phyloP scores from a whole-genome alignment of 2,888 invertebrate species.

The Sarcophaga carnaria region DNA sequence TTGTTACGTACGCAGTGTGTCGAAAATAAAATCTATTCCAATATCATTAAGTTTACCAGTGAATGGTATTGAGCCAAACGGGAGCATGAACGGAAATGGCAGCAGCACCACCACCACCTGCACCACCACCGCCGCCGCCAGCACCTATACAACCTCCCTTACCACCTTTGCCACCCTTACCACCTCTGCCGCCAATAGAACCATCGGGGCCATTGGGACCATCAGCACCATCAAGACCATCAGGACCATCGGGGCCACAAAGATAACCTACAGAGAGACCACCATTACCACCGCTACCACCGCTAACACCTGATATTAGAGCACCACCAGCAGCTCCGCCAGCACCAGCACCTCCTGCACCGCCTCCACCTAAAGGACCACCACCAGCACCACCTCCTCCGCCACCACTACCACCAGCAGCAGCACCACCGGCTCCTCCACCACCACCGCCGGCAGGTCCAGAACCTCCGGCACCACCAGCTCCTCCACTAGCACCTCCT shows the following conservation, averaged over 20 bases:
- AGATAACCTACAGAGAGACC: slow-evolving; percentile 73
- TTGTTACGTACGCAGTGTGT: not conserved
- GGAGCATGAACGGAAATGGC: slow-evolving; percentile 45
- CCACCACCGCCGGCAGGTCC: slow-evolving; percentile 62
- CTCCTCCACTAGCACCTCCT: slow-evolving; percentile 55
- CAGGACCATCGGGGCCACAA: slow-evolving; percentile 75
- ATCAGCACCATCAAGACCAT: slow-evolving; percentile 75
- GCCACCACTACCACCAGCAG: slow-evolving; percentile 73
- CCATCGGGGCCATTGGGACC: slow-evolving; percentile 76
- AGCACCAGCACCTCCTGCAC: slow-evolving; percentile 72
- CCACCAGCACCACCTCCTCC: slow-evolving; percentile 70
- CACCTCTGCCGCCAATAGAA: slow-evolving; percentile 77
- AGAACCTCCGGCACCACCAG: slow-evolving; percentile 53
- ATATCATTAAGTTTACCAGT: slow-evolving; percentile 7
- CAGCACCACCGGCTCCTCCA: slow-evolving; percentile 72
- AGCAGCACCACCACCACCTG: slow-evolving; percentile 70
- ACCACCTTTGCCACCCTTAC: slow-evolving; percentile 77
- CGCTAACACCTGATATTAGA: slow-evolving; percentile 71
- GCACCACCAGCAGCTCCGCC: slow-evolving; percentile 74
- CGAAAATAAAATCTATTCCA: not conserved
- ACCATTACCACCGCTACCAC: slow-evolving; percentile 75
- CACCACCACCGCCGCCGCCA: slow-evolving; percentile 76
- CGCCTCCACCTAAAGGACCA: slow-evolving; percentile 59
- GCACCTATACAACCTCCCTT: slow-evolving; percentile 70
- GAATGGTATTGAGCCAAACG: slow-evolving; percentile 55